Conservation (phyloP, 2,888 invertebrate genomes). For the Noctua janthe region DNA sequence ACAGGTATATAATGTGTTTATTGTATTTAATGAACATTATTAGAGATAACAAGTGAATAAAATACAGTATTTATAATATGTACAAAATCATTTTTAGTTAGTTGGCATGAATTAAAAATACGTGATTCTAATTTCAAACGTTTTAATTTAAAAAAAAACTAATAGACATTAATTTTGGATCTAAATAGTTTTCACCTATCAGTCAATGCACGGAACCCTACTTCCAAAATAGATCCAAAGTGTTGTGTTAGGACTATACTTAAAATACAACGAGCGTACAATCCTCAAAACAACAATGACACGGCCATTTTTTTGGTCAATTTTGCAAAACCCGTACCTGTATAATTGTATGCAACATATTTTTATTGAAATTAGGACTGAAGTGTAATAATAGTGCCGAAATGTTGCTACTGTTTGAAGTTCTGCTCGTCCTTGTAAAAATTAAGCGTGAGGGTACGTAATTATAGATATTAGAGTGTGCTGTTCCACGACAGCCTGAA, state of each 20-base stretch:
- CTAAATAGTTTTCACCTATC: not conserved
- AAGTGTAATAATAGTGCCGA: constrained; percentile 34
- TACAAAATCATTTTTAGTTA: not conserved
- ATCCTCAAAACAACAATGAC: constrained; percentile 64
- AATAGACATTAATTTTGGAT: not conserved
- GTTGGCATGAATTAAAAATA: not conserved
- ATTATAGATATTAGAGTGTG: not conserved
- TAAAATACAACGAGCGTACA: constrained; percentile 59
- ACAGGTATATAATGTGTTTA: not conserved
- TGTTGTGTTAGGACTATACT: constrained; percentile 78
- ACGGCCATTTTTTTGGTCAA: constrained; percentile 40
- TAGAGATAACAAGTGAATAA: not conserved
- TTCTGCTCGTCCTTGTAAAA: constrained; percentile 21
- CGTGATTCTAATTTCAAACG: not conserved
- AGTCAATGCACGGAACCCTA: constrained; percentile 57
- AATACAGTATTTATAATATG: not conserved
- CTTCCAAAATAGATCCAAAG: constrained; percentile 61
- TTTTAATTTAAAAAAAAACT: not conserved
- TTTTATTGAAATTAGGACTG: constrained; percentile 46
- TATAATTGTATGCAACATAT: constrained; percentile 40
- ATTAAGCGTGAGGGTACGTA: constrained; percentile 16
- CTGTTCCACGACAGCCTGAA: constrained; percentile 5
- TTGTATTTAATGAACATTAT: not conserved
- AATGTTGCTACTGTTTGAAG: constrained; percentile 37
- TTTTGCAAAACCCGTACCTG: constrained; percentile 64